phyloP scores from a whole-genome alignment of 1,140 invertebrate genomes.

The Asbolus verrucosus region DNA sequence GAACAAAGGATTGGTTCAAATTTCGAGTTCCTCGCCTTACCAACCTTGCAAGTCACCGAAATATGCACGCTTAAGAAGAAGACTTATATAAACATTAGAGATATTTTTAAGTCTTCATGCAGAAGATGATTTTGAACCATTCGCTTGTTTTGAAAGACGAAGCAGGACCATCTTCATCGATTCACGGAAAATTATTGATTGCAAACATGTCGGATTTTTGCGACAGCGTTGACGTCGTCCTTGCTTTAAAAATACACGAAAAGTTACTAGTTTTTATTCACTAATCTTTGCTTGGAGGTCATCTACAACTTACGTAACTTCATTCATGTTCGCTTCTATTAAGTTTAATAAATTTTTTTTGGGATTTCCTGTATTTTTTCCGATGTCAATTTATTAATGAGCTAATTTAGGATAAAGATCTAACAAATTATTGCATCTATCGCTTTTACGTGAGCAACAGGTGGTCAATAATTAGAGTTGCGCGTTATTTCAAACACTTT shows the following conservation, averaged over 20 bases:
- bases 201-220: neutral
- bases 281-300: constrained; percentile 1
- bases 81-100: too few relatives aligned
- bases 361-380: constrained; percentile 13
- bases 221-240: constrained; percentile 5
- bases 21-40: too few relatives aligned
- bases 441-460: constrained; percentile 4
- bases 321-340: constrained; percentile 34
- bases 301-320: constrained; percentile 4
- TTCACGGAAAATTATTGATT: neutral
- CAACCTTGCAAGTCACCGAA: too few relatives aligned
- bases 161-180: neutral
- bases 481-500: constrained; percentile 9
- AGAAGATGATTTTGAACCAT: too few relatives aligned
- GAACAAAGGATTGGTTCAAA: too few relatives aligned
- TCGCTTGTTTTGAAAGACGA: neutral
- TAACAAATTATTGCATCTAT: constrained; percentile 24
- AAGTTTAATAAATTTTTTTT: constrained; percentile 19
- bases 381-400: constrained; percentile 17
- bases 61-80: neutral
- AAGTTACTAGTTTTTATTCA: too few relatives aligned
- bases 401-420: constrained; percentile 17
- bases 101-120: neutral
- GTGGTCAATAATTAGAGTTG: constrained; percentile 23
- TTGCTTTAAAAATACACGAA: constrained; percentile 26